These are phyloP conservation scores for Plebejus argus DNA, from an alignment of 2,888 invertebrate species.

Conservation along the genomic window DNA sequence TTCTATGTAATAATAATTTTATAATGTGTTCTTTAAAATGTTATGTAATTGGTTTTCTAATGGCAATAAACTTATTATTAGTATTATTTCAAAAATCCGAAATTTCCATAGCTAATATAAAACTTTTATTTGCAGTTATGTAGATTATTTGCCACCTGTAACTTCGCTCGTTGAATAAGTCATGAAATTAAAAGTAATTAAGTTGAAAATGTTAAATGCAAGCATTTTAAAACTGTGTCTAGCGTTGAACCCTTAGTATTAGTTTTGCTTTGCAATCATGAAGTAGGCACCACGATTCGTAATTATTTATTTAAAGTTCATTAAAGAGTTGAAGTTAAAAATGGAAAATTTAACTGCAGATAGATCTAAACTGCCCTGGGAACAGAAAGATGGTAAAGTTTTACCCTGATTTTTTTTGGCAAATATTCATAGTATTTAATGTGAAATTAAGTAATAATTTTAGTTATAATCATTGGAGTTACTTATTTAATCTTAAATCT, in stretches of 20 bases:
- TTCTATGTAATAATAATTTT: no score
- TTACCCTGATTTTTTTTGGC: neutral
- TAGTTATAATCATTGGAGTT: no score
- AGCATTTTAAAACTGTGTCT: neutral
- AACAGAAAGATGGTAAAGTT: neutral
- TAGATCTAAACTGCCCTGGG: neutral
- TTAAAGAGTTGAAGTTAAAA: neutral
- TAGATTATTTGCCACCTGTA: neutral
- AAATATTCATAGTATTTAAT: no score
- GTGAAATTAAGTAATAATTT: no score
- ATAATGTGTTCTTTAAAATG: no score
- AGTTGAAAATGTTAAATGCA: neutral
- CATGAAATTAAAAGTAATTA: conserved; percentile 6
- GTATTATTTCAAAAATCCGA: no score
- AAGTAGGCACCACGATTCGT: neutral
- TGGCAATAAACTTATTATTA: no score
- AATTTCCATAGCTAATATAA: no score
- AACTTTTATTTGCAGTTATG: neutral
- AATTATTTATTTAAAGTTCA: neutral
- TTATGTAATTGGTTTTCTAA: no score
- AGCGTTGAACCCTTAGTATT: neutral
- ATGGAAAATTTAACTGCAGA: neutral
- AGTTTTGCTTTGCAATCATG: neutral
- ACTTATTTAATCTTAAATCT: no score
- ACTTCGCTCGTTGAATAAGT: neutral